phyloP scores from a whole-genome alignment of 2,113 vertebrate species.

The Callospermophilus lateralis region DNA sequence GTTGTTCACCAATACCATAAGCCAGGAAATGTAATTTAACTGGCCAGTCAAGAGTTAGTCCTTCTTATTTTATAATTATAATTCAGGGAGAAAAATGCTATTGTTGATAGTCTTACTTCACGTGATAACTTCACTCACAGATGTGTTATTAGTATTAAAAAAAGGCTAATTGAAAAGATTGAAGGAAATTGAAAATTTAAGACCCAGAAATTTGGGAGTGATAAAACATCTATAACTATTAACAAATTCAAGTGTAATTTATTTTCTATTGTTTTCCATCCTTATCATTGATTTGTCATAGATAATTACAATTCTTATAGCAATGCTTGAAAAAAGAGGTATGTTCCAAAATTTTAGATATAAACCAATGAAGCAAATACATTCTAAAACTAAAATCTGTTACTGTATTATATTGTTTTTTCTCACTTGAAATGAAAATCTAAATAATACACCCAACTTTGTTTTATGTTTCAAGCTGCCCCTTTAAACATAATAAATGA shows the following conservation, averaged over 20 bases:
- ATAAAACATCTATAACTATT: neutral
- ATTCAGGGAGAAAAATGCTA: neutral
- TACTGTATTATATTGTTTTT: neutral
- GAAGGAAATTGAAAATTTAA: neutral
- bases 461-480: conserved; percentile 23
- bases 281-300: neutral
- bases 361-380: neutral
- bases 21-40: neutral
- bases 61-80: conserved; percentile 1
- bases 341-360: neutral
- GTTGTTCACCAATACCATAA: neutral
- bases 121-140: neutral
- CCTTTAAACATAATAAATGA: conserved; percentile 26
- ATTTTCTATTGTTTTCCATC: neutral
- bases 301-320: neutral
- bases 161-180: neutral
- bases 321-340: neutral
- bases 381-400: neutral
- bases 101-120: neutral
- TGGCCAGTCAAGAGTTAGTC: neutral
- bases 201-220: neutral
- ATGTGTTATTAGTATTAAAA: conserved; percentile 21
- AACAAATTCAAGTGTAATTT: conserved; percentile 31
- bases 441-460: neutral
- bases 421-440: conserved; percentile 51